A percentile compares a stretch with the other conserved stretches of the same genome.
phyloP scores from a whole-genome alignment of 2,888 invertebrate genomes.

The Tortrix viridana region DNA sequence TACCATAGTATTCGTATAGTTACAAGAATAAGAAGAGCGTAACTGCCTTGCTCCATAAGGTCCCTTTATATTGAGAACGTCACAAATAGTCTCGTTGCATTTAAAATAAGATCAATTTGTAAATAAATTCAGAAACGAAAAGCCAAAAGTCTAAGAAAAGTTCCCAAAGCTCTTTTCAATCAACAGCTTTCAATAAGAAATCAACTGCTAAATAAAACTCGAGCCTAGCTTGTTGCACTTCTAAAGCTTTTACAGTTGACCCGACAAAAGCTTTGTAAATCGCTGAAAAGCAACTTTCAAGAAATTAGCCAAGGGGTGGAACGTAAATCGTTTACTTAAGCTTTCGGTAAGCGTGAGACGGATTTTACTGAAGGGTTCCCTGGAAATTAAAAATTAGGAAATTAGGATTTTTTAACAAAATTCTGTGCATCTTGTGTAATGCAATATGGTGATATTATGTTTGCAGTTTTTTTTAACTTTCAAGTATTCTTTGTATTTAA shows the following conservation, averaged over 20 bases:
- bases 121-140: background rate
- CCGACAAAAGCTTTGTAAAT: slow-evolving; percentile 31
- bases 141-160: background rate
- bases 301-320: slow-evolving; percentile 27
- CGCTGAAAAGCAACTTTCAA: slow-evolving; percentile 14
- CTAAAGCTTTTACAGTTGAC: slow-evolving; percentile 29
- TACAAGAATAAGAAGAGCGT: too few species aligned
- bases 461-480: too few species aligned
- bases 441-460: too few species aligned
- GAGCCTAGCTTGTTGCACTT: slow-evolving; percentile 15
- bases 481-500: too few species aligned
- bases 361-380: slow-evolving; percentile 8
- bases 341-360: background rate
- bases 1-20: too few species aligned
- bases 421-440: too few species aligned
- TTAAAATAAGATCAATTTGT: too few species aligned
- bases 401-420: too few species aligned
- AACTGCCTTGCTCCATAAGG: too few species aligned
- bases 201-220: slow-evolving; percentile 10
- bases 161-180: background rate
- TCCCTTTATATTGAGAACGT: too few species aligned
- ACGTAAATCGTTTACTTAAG: slow-evolving; percentile 19
- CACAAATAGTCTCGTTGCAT: too few species aligned
- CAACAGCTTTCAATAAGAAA: slow-evolving; percentile 5
- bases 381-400: background rate